Evolutionary conservation across 2,888 invertebrate genomes (phyloP).

Genomic region (Drymonia ruficornis): DNA sequence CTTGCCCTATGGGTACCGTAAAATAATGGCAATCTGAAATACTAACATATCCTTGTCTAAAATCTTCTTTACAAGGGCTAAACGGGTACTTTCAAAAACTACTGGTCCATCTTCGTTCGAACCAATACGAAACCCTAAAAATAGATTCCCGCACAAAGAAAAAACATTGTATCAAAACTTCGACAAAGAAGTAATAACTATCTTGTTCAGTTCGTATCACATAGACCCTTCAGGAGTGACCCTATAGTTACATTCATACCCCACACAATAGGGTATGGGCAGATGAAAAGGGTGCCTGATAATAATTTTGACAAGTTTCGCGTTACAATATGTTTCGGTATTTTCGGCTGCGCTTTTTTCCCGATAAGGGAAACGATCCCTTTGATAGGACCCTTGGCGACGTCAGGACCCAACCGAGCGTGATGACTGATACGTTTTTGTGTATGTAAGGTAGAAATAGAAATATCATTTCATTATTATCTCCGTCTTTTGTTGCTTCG

Average conservation of each 20-base stretch:
- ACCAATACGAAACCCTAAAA: no score
- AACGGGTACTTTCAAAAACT: no score
- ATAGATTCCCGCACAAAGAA: no score
- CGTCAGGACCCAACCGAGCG: neutral
- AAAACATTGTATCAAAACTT: neutral
- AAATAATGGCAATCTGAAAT: no score
- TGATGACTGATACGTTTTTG: slow-evolving; percentile 2
- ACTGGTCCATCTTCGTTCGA: no score
- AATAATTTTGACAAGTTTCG: slow-evolving; percentile 43
- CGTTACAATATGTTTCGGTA: slow-evolving; percentile 24
- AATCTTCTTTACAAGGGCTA: no score
- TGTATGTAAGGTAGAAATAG: neutral
- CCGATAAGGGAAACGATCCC: slow-evolving; percentile 20
- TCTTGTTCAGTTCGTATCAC: neutral
- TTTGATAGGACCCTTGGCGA: slow-evolving; percentile 10
- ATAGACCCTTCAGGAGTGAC: neutral
- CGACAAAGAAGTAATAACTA: neutral
- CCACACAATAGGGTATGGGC: slow-evolving; percentile 23
- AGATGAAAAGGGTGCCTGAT: slow-evolving; percentile 31
- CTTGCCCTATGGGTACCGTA: no score
- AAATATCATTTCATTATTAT: no score
- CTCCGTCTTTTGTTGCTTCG: no score
- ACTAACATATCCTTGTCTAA: no score
- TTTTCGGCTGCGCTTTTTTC: slow-evolving; percentile 15
- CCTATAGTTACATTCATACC: slow-evolving; percentile 17